Conservation (phyloP, 2,888 invertebrate genomes). For the Steinernema scapterisci region DNA sequence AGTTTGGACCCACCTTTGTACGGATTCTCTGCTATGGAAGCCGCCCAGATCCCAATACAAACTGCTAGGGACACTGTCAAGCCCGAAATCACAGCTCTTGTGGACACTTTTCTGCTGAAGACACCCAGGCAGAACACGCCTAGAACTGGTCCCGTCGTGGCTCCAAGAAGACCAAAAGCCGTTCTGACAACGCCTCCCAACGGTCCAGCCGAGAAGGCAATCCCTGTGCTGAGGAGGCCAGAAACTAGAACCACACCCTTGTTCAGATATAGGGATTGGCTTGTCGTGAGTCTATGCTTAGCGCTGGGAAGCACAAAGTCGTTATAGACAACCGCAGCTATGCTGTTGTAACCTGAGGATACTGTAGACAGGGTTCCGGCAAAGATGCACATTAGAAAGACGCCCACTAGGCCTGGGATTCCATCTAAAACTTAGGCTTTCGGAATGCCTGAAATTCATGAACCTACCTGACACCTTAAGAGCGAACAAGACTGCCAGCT, state of each 20-base stretch:
- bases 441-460: neutral
- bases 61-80: neutral
- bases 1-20: no score
- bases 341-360: constrained; percentile 57
- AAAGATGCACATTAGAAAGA: constrained; percentile 58
- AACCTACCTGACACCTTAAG: constrained; percentile 29
- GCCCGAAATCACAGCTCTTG: neutral
- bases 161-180: constrained; percentile 1
- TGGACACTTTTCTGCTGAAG: neutral
- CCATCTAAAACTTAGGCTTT: neutral
- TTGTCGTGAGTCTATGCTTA: constrained; percentile 34
- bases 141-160: constrained; percentile 4
- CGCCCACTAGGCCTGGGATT: constrained; percentile 54
- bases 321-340: constrained; percentile 58
- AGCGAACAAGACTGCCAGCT: constrained; percentile 55
- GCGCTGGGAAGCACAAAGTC: constrained; percentile 52
- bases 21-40: neutral
- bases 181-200: constrained; percentile 50
- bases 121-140: neutral
- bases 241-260: constrained; percentile 36
- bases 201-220: constrained; percentile 54
- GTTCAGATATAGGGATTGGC: constrained; percentile 8
- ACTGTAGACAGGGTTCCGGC: constrained; percentile 57
- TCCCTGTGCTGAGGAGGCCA: constrained; percentile 45
- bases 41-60: neutral